Conservation (phyloP, 2,113 vertebrate species). For the Bubalus kerabau region DNA sequence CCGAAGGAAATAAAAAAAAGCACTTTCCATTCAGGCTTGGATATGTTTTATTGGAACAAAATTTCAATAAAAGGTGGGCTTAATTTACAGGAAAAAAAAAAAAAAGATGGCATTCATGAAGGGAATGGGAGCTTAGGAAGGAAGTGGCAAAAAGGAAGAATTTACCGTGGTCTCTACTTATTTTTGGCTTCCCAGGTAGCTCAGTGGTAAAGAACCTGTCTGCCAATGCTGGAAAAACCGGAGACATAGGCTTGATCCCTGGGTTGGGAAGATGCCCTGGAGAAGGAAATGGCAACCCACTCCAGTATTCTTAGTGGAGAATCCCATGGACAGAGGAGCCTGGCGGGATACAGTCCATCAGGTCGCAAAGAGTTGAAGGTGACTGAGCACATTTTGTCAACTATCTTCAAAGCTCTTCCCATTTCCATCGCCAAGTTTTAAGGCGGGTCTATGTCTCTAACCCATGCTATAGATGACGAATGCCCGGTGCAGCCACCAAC, state of each 20-base stretch:
- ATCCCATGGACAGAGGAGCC: background rate
- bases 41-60: background rate
- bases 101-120: background rate
- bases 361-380: background rate
- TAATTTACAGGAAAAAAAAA: background rate
- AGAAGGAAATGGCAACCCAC: background rate
- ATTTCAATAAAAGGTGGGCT: background rate
- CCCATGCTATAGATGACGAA: rapidly evolving
- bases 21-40: background rate
- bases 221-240: background rate
- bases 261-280: background rate
- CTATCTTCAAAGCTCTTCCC: background rate
- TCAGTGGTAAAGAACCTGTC: background rate
- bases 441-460: background rate
- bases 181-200: background rate
- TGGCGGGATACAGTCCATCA: background rate
- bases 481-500: rapidly evolving
- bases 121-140: background rate
- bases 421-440: background rate
- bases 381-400: background rate
- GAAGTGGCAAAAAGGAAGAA: background rate
- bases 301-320: background rate
- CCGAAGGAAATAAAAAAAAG: background rate
- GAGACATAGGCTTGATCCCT: background rate
- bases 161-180: background rate